A percentile compares a stretch with the other conserved stretches of the same genome.
Conservation (phyloP, 2,888 invertebrate genomes). For the Drosophila putrida region DNA sequence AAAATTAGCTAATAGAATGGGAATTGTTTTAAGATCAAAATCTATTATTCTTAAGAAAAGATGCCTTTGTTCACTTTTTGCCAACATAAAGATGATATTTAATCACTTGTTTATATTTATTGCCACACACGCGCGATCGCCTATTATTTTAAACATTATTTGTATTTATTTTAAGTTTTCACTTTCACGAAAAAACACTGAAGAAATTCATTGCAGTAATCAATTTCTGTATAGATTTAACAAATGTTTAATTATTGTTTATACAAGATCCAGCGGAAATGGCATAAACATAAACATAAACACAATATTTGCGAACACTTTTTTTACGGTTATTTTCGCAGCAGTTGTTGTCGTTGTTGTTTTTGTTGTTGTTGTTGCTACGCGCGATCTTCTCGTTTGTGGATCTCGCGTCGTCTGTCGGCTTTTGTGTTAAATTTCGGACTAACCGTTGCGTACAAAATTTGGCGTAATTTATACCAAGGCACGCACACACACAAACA, state of each 20-base stretch:
- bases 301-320: conserved; percentile 37
- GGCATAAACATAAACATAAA: conserved; percentile 12
- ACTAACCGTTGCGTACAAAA: conserved; percentile 79
- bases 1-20: too few species aligned
- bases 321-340: conserved; percentile 44
- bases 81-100: conserved; percentile 6
- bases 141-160: conserved; percentile 21
- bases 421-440: conserved; percentile 56
- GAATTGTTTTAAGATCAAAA: background rate
- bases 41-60: background rate
- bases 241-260: conserved; percentile 30
- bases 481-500: conserved; percentile 51
- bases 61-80: conserved; percentile 2
- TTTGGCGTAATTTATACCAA: conserved; percentile 82
- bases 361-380: conserved; percentile 19
- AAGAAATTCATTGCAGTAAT: conserved; percentile 9
- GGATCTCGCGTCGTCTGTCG: conserved; percentile 52
- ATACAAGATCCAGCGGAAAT: conserved; percentile 45
- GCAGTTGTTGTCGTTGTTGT: conserved; percentile 9
- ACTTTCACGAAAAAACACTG: conserved; percentile 19
- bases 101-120: conserved; percentile 21
- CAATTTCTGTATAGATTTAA: conserved; percentile 20
- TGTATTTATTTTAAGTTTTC: conserved; percentile 22
- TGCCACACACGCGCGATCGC: conserved; percentile 15
- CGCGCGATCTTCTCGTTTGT: conserved; percentile 59